Base-by-base conservation (phyloP, 1,140 invertebrate species). In the Eumeta japonica region DNA sequence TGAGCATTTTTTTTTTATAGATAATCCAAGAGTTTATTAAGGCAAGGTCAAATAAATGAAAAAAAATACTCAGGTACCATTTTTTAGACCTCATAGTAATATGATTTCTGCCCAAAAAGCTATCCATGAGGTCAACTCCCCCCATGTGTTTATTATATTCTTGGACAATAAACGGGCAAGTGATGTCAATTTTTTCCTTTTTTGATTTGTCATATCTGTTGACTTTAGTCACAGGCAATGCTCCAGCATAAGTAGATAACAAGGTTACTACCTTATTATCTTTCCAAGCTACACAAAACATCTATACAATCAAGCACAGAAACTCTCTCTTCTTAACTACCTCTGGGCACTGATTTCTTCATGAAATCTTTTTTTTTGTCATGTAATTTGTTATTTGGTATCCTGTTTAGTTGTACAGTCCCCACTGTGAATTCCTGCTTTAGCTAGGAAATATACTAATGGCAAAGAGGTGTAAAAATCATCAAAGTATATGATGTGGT, bases 181-280 rank as follows among this genome's bases (percentile, higher is more conserved):
- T 24, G 13, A 42, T 20, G 17, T 37, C 27, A 30, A 37, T 19
- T 31, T 38, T 37, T 37, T n/a, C 16, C 34, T 41, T 45, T 14
- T 11, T 31, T 30, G 28, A 10, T 31, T 16, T 50, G 35, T 50
- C 48, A 50, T 12, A 51, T 38, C 44, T 37, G 17, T 33, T 43
- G 18, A 41, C 44, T 39, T 39, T 46, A 43, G 44, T 36, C 18
- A 46, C 24, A 32, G 46, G 51, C 37, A 45, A 35, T 48, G 45
- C 42, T 36, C 48, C 51, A 39, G 16, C 11, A 30, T 30, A 43
- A 28, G 41, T 15, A 46, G 52, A 52, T 46, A 55, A 30, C 28
- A 55, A 36, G 20, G 43, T 46, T 38, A 50, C 48, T 31, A 45
- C 34, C 16, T 54, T 54, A 39, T 51, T 54, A 40, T 54, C 51